Evolutionary conservation across 1,140 invertebrate species (phyloP).

Genomic region (Diplogasteroides magnus): DNA sequence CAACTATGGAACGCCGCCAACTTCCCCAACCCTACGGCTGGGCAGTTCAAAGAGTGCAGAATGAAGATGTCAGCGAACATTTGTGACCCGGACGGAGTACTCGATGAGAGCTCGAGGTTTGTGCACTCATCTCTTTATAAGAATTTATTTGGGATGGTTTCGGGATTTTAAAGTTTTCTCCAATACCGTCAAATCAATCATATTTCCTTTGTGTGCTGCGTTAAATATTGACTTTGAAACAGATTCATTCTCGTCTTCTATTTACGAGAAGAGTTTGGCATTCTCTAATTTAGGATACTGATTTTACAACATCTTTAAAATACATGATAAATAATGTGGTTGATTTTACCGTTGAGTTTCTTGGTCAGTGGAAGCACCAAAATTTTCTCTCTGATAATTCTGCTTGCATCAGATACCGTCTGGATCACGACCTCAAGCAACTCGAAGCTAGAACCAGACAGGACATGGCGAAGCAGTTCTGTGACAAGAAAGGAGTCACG

Average conservation of each 20-base stretch:
- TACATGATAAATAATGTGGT: no score
- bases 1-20: conserved; percentile 41
- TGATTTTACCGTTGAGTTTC: not conserved
- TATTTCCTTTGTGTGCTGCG: no score
- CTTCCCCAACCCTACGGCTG: conserved; percentile 45
- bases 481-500: conserved; percentile 50
- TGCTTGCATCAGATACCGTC: conserved; percentile 45
- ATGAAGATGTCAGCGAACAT: conserved; percentile 44
- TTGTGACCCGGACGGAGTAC: conserved; percentile 49
- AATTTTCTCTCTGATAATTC: not conserved
- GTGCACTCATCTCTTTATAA: no score
- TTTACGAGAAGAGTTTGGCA: no score
- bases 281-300: no score
- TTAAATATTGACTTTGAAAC: no score
- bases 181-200: no score
- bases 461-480: conserved; percentile 36
- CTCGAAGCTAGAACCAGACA: conserved; percentile 44
- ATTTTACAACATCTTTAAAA: no score
- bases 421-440: conserved; percentile 48
- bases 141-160: no score
- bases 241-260: no score
- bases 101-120: conserved; percentile 30
- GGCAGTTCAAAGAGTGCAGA: conserved; percentile 35
- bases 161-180: no score
- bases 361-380: not conserved